A percentile compares a stretch with the other conserved stretches of the same genome.
Evolutionary conservation across 2,797 vertebrate species (phyloP).

Genomic region (Adrianichthys oophorus): DNA sequence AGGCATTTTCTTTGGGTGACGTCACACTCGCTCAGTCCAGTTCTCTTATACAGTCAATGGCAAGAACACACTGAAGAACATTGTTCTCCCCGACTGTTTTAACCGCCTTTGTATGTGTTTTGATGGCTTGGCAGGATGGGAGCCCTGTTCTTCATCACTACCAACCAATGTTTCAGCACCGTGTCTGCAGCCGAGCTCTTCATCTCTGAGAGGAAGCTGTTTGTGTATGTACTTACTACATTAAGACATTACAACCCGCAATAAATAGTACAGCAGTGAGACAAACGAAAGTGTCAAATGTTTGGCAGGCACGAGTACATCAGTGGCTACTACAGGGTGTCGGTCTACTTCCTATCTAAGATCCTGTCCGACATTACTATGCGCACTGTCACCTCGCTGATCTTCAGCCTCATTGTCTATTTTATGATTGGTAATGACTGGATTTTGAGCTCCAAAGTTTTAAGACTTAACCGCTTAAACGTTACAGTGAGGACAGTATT

Average conservation of each 20-base stretch:
- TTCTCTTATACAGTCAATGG: no score
- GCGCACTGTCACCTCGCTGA: constrained; percentile 81
- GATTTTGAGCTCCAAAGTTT: neutral
- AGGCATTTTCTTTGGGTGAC: no score
- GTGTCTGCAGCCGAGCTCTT: constrained; percentile 90
- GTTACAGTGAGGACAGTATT: neutral
- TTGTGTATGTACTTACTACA: constrained; percentile 80
- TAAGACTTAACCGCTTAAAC: no score
- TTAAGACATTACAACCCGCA: neutral
- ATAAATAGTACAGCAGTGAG: neutral
- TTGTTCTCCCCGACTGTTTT: no score
- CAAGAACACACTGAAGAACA: no score
- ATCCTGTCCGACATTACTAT: constrained; percentile 85
- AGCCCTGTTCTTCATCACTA: constrained; percentile 90
- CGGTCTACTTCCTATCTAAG: constrained; percentile 91
- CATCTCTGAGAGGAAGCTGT: constrained; percentile 88
- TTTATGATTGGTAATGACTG: constrained; percentile 83
- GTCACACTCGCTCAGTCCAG: no score
- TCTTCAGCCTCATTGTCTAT: constrained; percentile 86
- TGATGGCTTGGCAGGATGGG: constrained; percentile 78
- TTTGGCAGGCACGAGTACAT: constrained; percentile 90
- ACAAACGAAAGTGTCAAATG: no score
- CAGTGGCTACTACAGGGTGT: constrained; percentile 93
- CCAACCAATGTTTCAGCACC: constrained; percentile 92
- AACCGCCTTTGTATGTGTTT: neutral